Percentiles rank a stretch among this genome's conserved stretches.
Evolutionary conservation across 2,888 invertebrate species (phyloP).

Genomic region (Tetranychus piercei): DNA sequence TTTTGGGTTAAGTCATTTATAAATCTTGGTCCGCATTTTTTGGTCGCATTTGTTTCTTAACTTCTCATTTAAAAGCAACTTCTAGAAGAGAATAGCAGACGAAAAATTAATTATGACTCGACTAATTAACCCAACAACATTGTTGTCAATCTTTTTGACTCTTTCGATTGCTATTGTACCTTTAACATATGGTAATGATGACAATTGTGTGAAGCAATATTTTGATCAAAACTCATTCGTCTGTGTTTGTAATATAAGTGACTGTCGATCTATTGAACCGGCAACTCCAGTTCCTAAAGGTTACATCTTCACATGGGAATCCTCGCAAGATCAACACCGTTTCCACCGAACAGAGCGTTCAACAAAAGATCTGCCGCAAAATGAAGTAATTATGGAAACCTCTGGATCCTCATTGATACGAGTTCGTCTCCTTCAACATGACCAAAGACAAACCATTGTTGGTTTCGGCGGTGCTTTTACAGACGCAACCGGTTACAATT

Average conservation of each 20-base stretch:
- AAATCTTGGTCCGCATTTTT: no score
- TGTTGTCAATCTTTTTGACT: neutral
- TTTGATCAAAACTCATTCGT: neutral
- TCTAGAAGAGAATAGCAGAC: no score
- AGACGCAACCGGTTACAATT: neutral
- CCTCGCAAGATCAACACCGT: neutral
- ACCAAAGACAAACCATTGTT: neutral
- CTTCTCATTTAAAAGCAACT: no score
- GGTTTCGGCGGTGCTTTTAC: constrained; percentile 13
- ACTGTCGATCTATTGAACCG: neutral
- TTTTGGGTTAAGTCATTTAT: no score
- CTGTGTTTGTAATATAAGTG: neutral
- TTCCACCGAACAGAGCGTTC: neutral
- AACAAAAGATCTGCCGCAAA: neutral
- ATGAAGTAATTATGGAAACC: neutral
- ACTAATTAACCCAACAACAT: no score
- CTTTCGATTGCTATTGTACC: neutral
- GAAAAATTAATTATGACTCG: no score
- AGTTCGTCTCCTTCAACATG: neutral
- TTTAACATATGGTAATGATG: neutral
- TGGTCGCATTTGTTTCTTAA: no score
- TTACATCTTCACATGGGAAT: neutral
- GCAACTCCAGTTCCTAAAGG: neutral
- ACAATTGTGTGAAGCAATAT: neutral
- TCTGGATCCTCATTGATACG: neutral